Conservation (phyloP, 1,140 invertebrate species). For the Bombus ignitus region DNA sequence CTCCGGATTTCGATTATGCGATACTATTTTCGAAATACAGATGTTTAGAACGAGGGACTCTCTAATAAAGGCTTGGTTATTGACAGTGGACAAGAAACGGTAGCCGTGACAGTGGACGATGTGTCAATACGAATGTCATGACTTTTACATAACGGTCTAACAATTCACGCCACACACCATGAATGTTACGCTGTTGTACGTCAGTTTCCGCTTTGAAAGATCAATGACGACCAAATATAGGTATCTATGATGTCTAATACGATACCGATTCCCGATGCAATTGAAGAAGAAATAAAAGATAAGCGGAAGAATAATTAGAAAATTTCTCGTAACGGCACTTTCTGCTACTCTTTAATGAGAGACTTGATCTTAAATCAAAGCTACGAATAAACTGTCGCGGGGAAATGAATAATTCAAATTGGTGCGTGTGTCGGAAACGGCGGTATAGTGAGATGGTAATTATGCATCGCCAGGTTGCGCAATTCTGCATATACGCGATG, state of each 20-base stretch:
- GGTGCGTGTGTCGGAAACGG: neutral
- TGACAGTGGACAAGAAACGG: neutral
- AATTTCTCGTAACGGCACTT: neutral
- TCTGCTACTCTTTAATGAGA: neutral
- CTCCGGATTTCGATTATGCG: neutral
- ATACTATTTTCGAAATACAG: neutral
- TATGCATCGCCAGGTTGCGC: neutral
- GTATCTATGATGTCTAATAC: neutral
- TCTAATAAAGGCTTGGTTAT: conserved; percentile 11
- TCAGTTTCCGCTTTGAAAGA: conserved; percentile 39
- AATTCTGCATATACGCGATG: neutral
- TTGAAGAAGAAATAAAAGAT: neutral
- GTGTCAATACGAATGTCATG: conserved; percentile 55
- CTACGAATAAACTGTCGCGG: no score
- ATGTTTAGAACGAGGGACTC: neutral
- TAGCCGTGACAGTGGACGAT: neutral
- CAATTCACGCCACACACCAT: conserved; percentile 20
- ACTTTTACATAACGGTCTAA: conserved; percentile 66
- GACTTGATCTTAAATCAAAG: no score
- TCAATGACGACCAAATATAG: conserved; percentile 9
- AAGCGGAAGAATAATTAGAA: neutral
- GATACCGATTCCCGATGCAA: no score
- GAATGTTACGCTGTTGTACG: conserved; percentile 8
- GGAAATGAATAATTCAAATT: conserved; percentile 3
- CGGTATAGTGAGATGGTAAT: neutral